Conservation (phyloP, 37 sponge, comb jelly and placozoan genomes). For the Lycopodina hypogea region DNA sequence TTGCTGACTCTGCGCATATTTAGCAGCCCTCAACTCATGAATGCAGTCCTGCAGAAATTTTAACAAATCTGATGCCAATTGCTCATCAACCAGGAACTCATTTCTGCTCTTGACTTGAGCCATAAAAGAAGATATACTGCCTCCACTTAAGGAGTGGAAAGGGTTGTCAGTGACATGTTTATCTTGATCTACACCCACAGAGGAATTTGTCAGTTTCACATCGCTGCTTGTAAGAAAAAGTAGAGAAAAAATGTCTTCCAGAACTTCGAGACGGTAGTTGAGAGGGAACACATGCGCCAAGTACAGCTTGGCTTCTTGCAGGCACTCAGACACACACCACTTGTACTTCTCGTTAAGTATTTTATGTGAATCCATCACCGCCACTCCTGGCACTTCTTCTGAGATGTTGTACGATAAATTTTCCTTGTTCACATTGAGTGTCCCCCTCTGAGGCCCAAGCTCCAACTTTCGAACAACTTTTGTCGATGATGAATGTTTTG, state of each 20-base stretch:
- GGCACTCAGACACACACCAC: conserved; percentile 13
- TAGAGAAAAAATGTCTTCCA: conserved; percentile 92
- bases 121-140: conserved; percentile 7
- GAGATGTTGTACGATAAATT: neutral
- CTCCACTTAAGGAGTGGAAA: neutral
- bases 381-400: neutral
- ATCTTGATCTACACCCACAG: neutral
- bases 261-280: conserved; percentile 80
- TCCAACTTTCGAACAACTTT: conserved; percentile 32
- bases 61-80: conserved; percentile 44
- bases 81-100: conserved; percentile 52
- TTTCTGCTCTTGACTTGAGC: conserved; percentile 41
- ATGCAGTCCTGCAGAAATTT: conserved; percentile 65
- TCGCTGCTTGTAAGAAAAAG: conserved; percentile 77
- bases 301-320: conserved; percentile 70
- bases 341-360: neutral
- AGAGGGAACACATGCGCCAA: conserved; percentile 62
- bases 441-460: neutral
- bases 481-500: neutral
- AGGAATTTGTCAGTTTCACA: neutral
- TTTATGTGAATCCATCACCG: neutral
- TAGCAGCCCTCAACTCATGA: conserved; percentile 46
- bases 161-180: no score
- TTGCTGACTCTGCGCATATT: conserved; percentile 32
- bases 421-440: neutral